Evolutionary conservation across 2,797 vertebrate species (phyloP), one percentile per base, ranked within the genome.

Genomic region (Buphagus erythrorhynchus): DNA sequence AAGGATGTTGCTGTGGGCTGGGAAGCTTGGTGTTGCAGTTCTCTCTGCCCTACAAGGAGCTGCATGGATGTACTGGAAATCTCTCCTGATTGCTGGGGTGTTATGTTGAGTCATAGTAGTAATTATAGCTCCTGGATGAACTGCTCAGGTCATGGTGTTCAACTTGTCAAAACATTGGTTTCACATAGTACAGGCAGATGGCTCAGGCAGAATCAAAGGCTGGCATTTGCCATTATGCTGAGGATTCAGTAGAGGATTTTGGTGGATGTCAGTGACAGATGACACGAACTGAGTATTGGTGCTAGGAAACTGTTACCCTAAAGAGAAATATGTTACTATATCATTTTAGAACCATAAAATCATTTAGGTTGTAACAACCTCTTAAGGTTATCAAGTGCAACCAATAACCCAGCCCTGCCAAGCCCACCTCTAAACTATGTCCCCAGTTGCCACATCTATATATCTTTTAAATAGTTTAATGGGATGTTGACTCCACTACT

Each of bases 41-140:
- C 66, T 61, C 68, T 83, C 67, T 94, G 63, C 95, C 96, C 21
- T 97, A 95, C 95, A 97, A 97, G 97, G 97, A 97, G 54, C 77
- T 78, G 82, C 5, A 10, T 52, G 73, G 57, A 58, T 16, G 6
- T 72, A 54, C 31, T 73, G 36, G 65, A 94, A 83, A 63, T 88
- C 35, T 88, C 76, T 95, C 59, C 78, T 78, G 46, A 69, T 66
- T 93, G 82, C 26, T 21, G 26, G 88, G 57, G n/a, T 71, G 36
- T 96, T 97, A 74, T 8, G 22, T 90, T 94, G 95, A 94, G 74
- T 95, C 93, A 93, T 19, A 45, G 88, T 54, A 55, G 92, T 96
- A 95, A 94, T 97, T 97, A 92, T 91, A 97, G 96, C 74, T 94
- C 77, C 71, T 94, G 73, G 43, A 91, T 69, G 77, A 94, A 58